These are phyloP conservation scores for Fistularia tabacaria DNA, from an alignment of 2,797 vertebrate genomes.

Conservation along the genomic window DNA sequence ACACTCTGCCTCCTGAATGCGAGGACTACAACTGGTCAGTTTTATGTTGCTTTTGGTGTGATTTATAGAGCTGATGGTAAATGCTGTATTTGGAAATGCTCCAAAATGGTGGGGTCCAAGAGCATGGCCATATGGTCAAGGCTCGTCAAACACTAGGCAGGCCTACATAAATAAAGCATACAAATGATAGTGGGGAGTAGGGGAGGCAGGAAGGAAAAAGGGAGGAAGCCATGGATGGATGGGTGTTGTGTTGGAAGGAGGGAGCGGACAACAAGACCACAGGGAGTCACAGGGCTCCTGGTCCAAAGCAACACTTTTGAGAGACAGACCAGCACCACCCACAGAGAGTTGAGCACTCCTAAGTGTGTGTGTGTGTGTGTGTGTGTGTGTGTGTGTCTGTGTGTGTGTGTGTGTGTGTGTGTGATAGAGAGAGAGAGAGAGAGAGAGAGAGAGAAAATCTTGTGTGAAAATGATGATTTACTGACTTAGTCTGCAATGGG, in stretches of 20 bases:
- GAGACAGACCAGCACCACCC: conserved; percentile 9
- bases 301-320: conserved; percentile 23
- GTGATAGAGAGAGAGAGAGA: too few species aligned
- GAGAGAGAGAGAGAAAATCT: too few species aligned
- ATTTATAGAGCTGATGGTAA: conserved; percentile 48
- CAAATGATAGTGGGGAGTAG: conserved; percentile 49
- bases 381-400: too few species aligned
- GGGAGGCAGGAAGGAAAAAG: conserved; percentile 25
- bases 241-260: conserved; percentile 45
- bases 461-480: too few species aligned
- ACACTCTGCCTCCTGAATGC: conserved; percentile 3
- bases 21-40: conserved; percentile 13
- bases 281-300: conserved; percentile 22
- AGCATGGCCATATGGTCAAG: conserved; percentile 69
- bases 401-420: too few species aligned
- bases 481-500: too few species aligned
- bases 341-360: conserved; percentile 3
- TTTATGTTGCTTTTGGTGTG: conserved; percentile 29
- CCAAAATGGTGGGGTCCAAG: conserved; percentile 59
- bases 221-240: conserved; percentile 25
- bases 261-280: conserved; percentile 36
- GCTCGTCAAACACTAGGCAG: conserved; percentile 65
- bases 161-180: conserved; percentile 64
- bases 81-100: conserved; percentile 57
- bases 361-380: background rate